Conservation (phyloP, 2,888 invertebrate genomes). For the Enoplolaimus lenunculus region DNA sequence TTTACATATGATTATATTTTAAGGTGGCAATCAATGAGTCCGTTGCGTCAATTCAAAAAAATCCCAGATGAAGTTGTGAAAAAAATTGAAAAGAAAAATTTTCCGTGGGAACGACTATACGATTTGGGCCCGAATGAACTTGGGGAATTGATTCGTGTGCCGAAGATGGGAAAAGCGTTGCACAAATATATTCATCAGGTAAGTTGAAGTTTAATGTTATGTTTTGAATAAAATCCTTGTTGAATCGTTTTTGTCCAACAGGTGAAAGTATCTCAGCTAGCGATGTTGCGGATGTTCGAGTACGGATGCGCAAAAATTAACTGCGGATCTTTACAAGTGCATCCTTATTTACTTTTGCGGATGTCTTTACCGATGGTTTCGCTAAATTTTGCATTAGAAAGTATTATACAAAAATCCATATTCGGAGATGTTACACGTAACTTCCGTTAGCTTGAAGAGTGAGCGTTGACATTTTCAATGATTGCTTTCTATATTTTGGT, state of each 20-base stretch:
- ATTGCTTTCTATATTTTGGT: background rate
- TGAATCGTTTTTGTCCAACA: background rate
- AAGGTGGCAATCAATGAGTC: conserved; percentile 94
- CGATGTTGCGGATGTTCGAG: too few relatives aligned
- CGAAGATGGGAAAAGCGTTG: conserved; percentile 81
- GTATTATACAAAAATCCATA: too few relatives aligned
- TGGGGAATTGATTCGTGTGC: conserved; percentile 76
- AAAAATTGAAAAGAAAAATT: conserved; percentile 84
- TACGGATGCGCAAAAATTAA: too few relatives aligned
- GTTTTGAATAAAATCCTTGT: background rate
- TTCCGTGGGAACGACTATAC: conserved; percentile 56
- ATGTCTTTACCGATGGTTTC: too few relatives aligned
- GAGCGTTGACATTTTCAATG: too few relatives aligned
- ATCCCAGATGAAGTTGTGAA: conserved; percentile 92
- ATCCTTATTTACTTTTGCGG: too few relatives aligned
- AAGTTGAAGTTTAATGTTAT: background rate
- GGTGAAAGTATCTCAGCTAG: too few relatives aligned
- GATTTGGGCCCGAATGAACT: conserved; percentile 93
- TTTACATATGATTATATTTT: too few relatives aligned
- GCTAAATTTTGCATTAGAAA: too few relatives aligned
- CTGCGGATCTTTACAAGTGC: too few relatives aligned
- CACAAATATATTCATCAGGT: conserved; percentile 82
- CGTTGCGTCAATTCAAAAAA: conserved; percentile 77
- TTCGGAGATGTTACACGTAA: too few relatives aligned
- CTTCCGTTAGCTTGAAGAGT: too few relatives aligned